Percentiles rank a stretch among this genome's conserved stretches.
phyloP scores from a whole-genome alignment of 2,113 vertebrate species.

The Perca flavescens region DNA sequence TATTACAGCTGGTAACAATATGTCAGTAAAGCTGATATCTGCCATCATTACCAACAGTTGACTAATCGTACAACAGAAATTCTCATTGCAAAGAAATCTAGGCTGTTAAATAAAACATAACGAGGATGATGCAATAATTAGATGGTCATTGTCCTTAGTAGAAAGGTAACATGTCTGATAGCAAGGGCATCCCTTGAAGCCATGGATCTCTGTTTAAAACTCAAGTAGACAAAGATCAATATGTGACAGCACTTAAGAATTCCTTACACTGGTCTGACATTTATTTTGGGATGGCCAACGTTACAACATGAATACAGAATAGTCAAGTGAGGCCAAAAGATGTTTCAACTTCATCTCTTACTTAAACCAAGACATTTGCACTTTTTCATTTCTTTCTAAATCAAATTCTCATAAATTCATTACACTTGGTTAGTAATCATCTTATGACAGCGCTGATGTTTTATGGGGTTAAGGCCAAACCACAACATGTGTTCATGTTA shows the following conservation, averaged over 20 bases:
- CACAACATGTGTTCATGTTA: conserved; percentile 25
- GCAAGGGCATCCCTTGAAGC: conserved; percentile 46
- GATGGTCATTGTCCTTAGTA: conserved; percentile 30
- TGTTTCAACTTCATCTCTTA: conserved; percentile 29
- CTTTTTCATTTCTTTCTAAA: not conserved
- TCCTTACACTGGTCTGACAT: conserved; percentile 75
- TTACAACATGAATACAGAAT: conserved; percentile 61
- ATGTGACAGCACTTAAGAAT: conserved; percentile 75
- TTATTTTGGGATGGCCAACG: conserved; percentile 67
- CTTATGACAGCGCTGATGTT: conserved; percentile 5
- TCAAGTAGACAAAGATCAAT: conserved; percentile 74
- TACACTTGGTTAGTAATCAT: not conserved
- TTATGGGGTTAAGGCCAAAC: conserved; percentile 5
- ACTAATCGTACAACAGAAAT: conserved; percentile 34
- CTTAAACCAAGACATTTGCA: conserved; percentile 28
- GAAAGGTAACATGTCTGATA: conserved; percentile 43
- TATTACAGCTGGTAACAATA: conserved; percentile 33
- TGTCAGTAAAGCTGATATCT: conserved; percentile 39
- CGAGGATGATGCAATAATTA: conserved; percentile 19
- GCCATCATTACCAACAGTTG: conserved; percentile 11
- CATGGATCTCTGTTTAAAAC: conserved; percentile 64
- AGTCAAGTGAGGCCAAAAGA: conserved; percentile 40
- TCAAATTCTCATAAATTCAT: conserved; percentile 22
- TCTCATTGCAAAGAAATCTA: conserved; percentile 12
- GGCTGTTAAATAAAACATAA: conserved; percentile 31